phyloP scores from a whole-genome alignment of 2,888 invertebrate genomes.

The Caradrina clavipalpis region DNA sequence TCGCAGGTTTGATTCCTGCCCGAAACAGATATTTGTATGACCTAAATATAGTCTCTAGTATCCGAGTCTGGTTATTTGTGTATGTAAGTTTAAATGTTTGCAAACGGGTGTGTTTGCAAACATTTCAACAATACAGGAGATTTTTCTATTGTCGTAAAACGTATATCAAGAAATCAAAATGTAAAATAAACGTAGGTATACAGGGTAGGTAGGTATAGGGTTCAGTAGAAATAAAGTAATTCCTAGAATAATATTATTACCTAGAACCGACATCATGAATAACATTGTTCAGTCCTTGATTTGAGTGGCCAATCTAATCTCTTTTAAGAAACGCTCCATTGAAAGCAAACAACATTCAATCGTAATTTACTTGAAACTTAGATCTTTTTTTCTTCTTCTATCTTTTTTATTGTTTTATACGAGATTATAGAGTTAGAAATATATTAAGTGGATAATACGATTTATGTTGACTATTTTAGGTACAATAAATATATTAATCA shows the following conservation, averaged over 20 bases:
- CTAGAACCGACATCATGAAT: conserved; percentile 56
- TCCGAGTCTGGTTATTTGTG: too few species aligned
- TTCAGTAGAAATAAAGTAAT: conserved; percentile 53
- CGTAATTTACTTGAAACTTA: conserved; percentile 58
- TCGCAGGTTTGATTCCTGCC: too few species aligned
- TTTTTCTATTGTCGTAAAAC: too few species aligned
- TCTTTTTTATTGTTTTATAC: conserved; percentile 34
- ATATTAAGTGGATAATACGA: conserved; percentile 15
- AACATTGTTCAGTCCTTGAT: conserved; percentile 65
- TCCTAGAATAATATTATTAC: conserved; percentile 57
- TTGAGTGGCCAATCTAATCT: conserved; percentile 66
- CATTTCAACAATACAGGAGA: too few species aligned
- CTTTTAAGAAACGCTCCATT: conserved; percentile 54
- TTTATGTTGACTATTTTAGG: neutral
- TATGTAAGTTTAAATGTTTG: too few species aligned
- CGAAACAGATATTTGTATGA: too few species aligned
- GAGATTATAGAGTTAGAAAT: conserved; percentile 19
- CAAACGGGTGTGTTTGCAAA: too few species aligned
- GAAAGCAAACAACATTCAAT: conserved; percentile 59
- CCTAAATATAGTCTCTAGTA: too few species aligned
- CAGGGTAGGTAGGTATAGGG: conserved; percentile 3
- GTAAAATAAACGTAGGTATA: neutral
- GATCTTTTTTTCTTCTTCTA: conserved; percentile 19
- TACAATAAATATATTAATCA: neutral
- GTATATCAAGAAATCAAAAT: neutral